A percentile compares a stretch with the other conserved stretches of the same genome.
Evolutionary conservation across 2,888 invertebrate genomes (phyloP).

Genomic region (Trachelus iudaicus): DNA sequence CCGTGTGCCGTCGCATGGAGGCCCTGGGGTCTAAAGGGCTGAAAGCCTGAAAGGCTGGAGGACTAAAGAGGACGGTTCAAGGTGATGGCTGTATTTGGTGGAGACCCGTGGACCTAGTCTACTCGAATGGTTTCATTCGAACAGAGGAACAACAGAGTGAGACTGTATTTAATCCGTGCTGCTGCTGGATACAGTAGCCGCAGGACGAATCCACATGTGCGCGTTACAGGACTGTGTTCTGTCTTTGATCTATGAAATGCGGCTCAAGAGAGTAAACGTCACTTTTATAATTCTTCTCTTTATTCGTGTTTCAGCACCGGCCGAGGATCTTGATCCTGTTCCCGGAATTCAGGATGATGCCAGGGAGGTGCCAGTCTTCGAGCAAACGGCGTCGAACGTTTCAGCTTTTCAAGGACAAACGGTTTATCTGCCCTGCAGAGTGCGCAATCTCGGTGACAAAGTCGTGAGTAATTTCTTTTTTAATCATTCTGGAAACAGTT

Average conservation of each 20-base stretch:
- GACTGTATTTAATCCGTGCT: no score
- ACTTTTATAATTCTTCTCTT: background rate
- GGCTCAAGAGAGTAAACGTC: slow-evolving; percentile 6
- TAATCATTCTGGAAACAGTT: no score
- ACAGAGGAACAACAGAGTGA: no score
- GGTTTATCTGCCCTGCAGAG: slow-evolving; percentile 61
- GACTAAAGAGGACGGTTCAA: slow-evolving; percentile 15
- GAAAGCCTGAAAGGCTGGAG: no score
- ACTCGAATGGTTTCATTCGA: no score
- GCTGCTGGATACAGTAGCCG: no score
- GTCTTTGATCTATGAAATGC: slow-evolving; percentile 13
- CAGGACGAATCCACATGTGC: no score
- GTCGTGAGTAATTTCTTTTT: slow-evolving; percentile 48
- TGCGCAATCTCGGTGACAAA: slow-evolving; percentile 59
- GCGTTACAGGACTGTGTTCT: no score
- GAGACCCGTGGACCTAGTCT: background rate
- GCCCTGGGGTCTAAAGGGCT: background rate
- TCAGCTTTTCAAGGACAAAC: slow-evolving; percentile 61
- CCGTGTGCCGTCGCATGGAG: slow-evolving; percentile 6
- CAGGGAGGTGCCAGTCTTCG: slow-evolving; percentile 54
- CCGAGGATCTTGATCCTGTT: slow-evolving; percentile 25
- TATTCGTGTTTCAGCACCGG: slow-evolving; percentile 32
- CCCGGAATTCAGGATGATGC: slow-evolving; percentile 31
- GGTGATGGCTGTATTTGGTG: slow-evolving; percentile 31
- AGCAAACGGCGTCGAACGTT: slow-evolving; percentile 59